A percentile compares a stretch with the other conserved stretches of the same genome.
Evolutionary conservation across 2,888 invertebrate genomes (phyloP).

Genomic region (Drosophila mayaguana): DNA sequence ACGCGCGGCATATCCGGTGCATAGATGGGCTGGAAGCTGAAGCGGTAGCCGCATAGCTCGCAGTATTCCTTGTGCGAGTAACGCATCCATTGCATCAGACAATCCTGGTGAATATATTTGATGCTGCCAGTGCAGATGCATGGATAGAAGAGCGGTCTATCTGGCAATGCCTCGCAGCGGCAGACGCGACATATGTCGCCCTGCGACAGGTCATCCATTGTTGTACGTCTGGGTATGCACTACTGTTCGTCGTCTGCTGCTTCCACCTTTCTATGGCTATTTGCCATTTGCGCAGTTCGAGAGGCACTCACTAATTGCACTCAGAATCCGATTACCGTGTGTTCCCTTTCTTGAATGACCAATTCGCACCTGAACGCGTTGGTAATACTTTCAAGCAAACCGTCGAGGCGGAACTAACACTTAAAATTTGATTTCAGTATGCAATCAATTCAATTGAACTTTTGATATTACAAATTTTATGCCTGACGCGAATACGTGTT

Average conservation of each 20-base stretch:
- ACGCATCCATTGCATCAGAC: slow-evolving; percentile 99
- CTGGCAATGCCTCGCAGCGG: slow-evolving; percentile 95
- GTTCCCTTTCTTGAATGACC: neutral
- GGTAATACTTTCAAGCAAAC: slow-evolving; percentile 10
- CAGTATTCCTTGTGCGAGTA: slow-evolving; percentile 99
- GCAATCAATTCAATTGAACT: slow-evolving; percentile 46
- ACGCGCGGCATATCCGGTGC: slow-evolving; percentile 99
- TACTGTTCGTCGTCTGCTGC: slow-evolving; percentile 26
- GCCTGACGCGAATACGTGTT: slow-evolving; percentile 59
- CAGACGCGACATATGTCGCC: slow-evolving; percentile 98
- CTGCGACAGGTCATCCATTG: slow-evolving; percentile 85
- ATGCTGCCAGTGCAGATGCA: slow-evolving; percentile 99
- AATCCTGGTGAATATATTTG: slow-evolving; percentile 99
- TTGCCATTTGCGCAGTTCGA: slow-evolving; percentile 58
- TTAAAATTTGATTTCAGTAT: slow-evolving; percentile 44
- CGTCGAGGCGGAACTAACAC: slow-evolving; percentile 28
- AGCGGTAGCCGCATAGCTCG: slow-evolving; percentile 98
- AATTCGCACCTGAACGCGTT: slow-evolving; percentile 6
- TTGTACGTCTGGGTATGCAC: slow-evolving; percentile 16
- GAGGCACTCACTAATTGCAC: slow-evolving; percentile 39
- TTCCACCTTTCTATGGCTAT: slow-evolving; percentile 26
- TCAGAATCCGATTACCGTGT: neutral
- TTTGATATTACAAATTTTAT: slow-evolving; percentile 59
- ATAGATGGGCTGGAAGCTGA: slow-evolving; percentile 99
- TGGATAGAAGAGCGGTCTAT: slow-evolving; percentile 98